A percentile compares a stretch with the other conserved stretches of the same genome.
These are phyloP conservation scores for Heliocidaris tuberculata DNA, from an alignment of 35 echinoderm and acorn worm genomes.

Conservation along the genomic window DNA sequence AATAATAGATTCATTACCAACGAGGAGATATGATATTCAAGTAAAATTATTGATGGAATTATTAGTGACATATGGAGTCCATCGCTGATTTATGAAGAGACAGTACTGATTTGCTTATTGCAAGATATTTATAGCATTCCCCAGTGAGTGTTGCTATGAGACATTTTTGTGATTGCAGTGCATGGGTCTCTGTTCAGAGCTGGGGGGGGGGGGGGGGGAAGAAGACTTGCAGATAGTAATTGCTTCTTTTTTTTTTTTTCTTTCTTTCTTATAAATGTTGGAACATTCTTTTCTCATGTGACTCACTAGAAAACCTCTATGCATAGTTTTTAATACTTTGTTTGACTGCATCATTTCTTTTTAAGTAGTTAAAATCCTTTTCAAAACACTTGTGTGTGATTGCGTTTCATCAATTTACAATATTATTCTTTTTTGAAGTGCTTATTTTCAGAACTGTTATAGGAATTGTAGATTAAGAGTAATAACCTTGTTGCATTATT, in stretches of 20 bases:
- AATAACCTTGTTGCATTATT: too few relatives aligned
- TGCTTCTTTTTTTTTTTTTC: background rate
- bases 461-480: background rate
- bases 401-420: background rate
- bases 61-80: background rate
- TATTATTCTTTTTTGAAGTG: background rate
- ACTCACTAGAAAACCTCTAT: background rate
- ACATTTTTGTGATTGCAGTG: background rate
- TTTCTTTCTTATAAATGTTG: background rate
- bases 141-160: background rate
- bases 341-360: background rate
- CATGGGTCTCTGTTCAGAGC: background rate
- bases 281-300: background rate
- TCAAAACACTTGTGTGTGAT: background rate
- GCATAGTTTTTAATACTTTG: background rate
- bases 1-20: too few relatives aligned
- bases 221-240: background rate
- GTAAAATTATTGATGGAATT: background rate
- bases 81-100: background rate
- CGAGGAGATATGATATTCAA: background rate
- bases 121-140: constrained; percentile 12
- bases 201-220: background rate
- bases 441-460: background rate
- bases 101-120: background rate
- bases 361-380: background rate